Base-by-base conservation (phyloP, 2,113 vertebrate genomes). In the Vulpes ferrilata region DNA sequence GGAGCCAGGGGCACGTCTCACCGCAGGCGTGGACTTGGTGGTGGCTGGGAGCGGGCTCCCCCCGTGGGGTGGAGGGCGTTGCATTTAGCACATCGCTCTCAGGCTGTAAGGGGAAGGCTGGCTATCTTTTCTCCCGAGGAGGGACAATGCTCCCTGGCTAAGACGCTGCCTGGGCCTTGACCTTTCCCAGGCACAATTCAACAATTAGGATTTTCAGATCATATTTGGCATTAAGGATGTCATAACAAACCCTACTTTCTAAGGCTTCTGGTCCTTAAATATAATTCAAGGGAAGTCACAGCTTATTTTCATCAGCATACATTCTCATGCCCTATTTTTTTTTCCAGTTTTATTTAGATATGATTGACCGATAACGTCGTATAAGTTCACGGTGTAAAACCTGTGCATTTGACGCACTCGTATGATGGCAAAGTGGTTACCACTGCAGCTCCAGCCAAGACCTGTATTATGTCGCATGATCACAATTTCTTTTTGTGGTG, bases 191-290 rank as follows among this genome's bases (percentile, higher is more conserved):
- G 59, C 25, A 76, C 32, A 23, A 80, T 73, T n/a, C 78, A 86
- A 86, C 60, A 32, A 12, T 69, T 74, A 89, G 73, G 35, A 93
- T 90, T 96, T 88, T 80, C 60, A 93, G 96, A 81, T 81, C 11
- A 78, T 51, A 83, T 16, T 76, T 74, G 87, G 57, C 62, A 87
- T 97, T 84, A 96, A 83, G 22, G 38, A 35, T 79, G 78, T 95
- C 87, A 55, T 65, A 96, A 96, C n/a, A 94, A 97, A 91, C 20
- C 48, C 25, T 6, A 35, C n/a, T 86, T 74, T 64, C 73, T 74
- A 64, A 96, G 84, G 32, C 67, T 93, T 95, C 57, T 76, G 51
- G 67, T 62, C 35, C 60, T 95, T 67, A 92, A 80, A 38, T 80
- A 38, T 59, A 85, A 67, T 82, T 88, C 35, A 80, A 82, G 59